These are phyloP conservation scores for Triplophysa siluroides DNA, from an alignment of 2,113 vertebrate species.

Conservation along the genomic window DNA sequence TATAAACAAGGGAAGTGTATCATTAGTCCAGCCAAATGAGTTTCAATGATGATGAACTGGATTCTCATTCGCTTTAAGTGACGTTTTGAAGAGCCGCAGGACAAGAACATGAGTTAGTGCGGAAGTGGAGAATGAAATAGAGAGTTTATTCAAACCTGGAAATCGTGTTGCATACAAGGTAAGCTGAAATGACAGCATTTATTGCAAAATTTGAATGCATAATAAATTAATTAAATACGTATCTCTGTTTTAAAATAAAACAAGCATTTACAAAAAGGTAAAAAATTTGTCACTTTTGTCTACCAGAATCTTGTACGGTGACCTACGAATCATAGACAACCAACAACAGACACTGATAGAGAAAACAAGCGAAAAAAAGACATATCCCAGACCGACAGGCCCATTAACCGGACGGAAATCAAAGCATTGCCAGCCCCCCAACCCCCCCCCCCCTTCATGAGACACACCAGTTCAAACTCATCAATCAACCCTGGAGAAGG, in stretches of 20 bases:
- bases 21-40: constrained; percentile 49
- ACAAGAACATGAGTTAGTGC: constrained; percentile 35
- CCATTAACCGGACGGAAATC: constrained; percentile 27
- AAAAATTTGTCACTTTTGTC: not conserved
- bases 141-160: constrained; percentile 56
- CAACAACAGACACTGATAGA: not conserved
- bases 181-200: too few species aligned
- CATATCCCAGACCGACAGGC: constrained; percentile 33
- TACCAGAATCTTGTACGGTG: not conserved
- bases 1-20: constrained; percentile 51
- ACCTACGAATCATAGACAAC: not conserved
- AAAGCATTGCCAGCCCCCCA: constrained; percentile 37
- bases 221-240: too few species aligned
- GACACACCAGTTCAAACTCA: constrained; percentile 54
- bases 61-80: constrained; percentile 13
- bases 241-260: too few species aligned
- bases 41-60: constrained; percentile 40
- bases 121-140: constrained; percentile 53
- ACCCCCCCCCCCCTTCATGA: constrained; percentile 44
- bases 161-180: constrained; percentile 46
- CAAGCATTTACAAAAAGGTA: too few species aligned
- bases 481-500: constrained; percentile 48
- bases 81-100: constrained; percentile 5
- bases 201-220: too few species aligned
- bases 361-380: constrained; percentile 2